phyloP scores from a whole-genome alignment of 2,113 vertebrate genomes.

The Phyllostomus hastatus region DNA sequence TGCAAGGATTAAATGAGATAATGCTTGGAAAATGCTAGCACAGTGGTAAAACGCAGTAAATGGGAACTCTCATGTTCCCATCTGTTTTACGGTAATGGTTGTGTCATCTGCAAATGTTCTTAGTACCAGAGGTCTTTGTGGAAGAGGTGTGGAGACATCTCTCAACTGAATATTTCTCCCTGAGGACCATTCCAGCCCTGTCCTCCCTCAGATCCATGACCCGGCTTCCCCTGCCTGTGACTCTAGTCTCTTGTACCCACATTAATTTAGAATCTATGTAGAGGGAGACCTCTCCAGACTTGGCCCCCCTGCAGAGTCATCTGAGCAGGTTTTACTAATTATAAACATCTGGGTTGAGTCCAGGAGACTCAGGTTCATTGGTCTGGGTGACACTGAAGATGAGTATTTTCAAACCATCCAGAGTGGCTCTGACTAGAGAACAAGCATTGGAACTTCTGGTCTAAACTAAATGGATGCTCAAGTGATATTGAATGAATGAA shows the following conservation, averaged over 20 bases:
- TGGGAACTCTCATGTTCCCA: rapidly evolving
- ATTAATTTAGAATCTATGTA: background rate
- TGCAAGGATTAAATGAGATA: background rate
- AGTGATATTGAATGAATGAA: background rate
- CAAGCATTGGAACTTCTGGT: background rate
- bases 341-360: background rate
- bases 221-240: background rate
- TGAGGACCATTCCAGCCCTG: background rate
- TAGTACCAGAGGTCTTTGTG: background rate
- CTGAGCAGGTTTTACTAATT: background rate
- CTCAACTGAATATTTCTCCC: background rate
- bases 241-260: background rate
- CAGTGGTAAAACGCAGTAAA: rapidly evolving
- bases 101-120: background rate
- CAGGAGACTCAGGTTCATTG: background rate
- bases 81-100: rapidly evolving
- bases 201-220: background rate
- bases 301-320: background rate
- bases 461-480: background rate
- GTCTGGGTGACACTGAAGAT: background rate
- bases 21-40: background rate
- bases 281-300: background rate
- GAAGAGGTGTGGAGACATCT: background rate
- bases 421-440: background rate
- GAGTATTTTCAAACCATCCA: background rate